Evolutionary conservation across 1,140 invertebrate genomes (phyloP), one percentile per base, ranked within the genome.

Genomic region (Pogonus chalceus): DNA sequence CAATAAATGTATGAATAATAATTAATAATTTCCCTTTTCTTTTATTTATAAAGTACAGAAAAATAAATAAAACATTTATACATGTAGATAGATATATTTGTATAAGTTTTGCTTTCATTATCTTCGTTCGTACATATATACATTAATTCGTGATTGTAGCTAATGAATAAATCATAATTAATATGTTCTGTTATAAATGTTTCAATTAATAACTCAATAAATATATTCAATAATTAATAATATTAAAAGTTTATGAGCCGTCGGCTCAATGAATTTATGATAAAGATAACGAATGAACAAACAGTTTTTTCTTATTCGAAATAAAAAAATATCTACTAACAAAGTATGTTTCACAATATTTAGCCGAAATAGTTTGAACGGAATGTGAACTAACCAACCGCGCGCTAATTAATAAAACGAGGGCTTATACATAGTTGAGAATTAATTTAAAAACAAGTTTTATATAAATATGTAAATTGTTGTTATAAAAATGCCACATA

Each of bases 1-100:
- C n/a, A n/a, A n/a, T n/a, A n/a, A n/a, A n/a, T n/a, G n/a, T n/a
- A n/a, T 50, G 35, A 35, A 53, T 56, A 43, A 43, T 51, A 31
- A 24, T 52, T 35, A 55, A n/a, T n/a, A n/a, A 49, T 54, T 48
- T 31, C 43, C n/a, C 26, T 48, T 21, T 53, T 48, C 48, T 23
- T 53, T 35, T 35, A 16, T 14, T n/a, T 48, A 1, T 53, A 2
- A 18, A 14, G n/a, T 23, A 43, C 39, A 43, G 39, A 43, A 35
- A 58, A 53, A 52, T 31, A 31, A 31, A 31, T 31, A 31, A 31
- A 31, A 14, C 31, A 50, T 50, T 48, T 46, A 35, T 43, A 53
- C 37, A 53, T 39, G 35, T 37, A 56, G 26, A 43, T 53, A 16
- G 26, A 37, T 46, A 2, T 49, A 35, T 49, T 20, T 51, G 23